Evolutionary conservation across 2,113 vertebrate genomes (phyloP), one percentile per base, ranked within the genome.

Genomic region (Larimichthys crocea): DNA sequence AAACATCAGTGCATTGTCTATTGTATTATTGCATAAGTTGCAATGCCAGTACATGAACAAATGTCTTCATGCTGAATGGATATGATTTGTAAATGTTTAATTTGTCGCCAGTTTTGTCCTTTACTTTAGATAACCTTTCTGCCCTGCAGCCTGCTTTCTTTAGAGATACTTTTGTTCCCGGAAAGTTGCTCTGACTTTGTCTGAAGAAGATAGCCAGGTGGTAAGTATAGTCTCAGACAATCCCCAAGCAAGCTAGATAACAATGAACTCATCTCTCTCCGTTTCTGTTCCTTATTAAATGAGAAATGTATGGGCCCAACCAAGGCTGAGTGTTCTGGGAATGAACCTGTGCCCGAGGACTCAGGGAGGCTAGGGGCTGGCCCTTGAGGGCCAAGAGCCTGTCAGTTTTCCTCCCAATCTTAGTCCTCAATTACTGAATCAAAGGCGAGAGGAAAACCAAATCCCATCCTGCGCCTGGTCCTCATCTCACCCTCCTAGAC

Each of bases 361-460:
- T 79, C 35, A 20, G 20, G 29, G 42, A 65, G 83, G 69, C 50
- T 68, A 20, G 14, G 71, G 78, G 79, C 84, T 60, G 56, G 69
- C 63, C 78, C 88, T 82, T 52, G 1, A 68, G 88, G 71, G 81
- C 82, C 31, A 46, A 35, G 46, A 86, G 75, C 14, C 84, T 85
- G 89, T 86, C 90, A 64, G 85, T 63, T 91, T 80, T 50, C 59
- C 44, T 82, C 84, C 80, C 86, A 85, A 79, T 88, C 83, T 84
- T 78, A 81, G 78, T 74, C 87, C 80, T 91, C 86, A 92, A 92
- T 94, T 91, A 91, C 83, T 57, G 83, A 90, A 92, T 89, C 73
- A 86, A 85, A 89, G 81, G 79, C 44, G 55, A 88, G 76, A 74
- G 85, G 84, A 86, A 79, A 80, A 82, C 77, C 75, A 82, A 88